phyloP scores from a whole-genome alignment of 2,888 invertebrate genomes.

The Dexiosoma caninum region DNA sequence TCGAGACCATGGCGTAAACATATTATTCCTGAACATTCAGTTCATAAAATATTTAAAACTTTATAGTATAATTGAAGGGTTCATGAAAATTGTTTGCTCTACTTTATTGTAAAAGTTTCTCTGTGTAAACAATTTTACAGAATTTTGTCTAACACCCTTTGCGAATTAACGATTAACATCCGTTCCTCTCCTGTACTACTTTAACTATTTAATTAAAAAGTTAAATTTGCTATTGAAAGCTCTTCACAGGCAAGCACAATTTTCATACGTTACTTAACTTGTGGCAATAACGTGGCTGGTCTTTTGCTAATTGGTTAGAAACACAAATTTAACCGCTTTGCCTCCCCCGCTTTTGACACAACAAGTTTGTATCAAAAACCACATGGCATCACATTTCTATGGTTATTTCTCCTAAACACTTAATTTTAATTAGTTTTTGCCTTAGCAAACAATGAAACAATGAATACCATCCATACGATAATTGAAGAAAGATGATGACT shows the following conservation, averaged over 20 bases:
- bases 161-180: not conserved
- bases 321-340: slow-evolving; percentile 9
- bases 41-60: too few species aligned
- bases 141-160: not conserved
- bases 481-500: not conserved
- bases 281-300: slow-evolving; percentile 33
- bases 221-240: slow-evolving; percentile 7
- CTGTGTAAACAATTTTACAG: too few species aligned
- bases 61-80: too few species aligned
- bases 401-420: slow-evolving; percentile 27
- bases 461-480: not conserved
- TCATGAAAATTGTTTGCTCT: too few species aligned
- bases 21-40: too few species aligned
- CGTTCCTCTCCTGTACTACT: not conserved
- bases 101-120: too few species aligned
- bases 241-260: not conserved
- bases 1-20: too few species aligned
- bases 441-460: not conserved
- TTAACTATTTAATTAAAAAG: slow-evolving; percentile 21
- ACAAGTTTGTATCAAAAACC: slow-evolving; percentile 22
- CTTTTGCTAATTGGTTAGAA: slow-evolving; percentile 42
- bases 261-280: slow-evolving; percentile 21
- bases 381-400: slow-evolving; percentile 13
- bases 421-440: slow-evolving; percentile 14
- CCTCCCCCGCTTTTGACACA: not conserved